A percentile compares a stretch with the other conserved stretches of the same genome.
These are phyloP conservation scores for Isichthys henryi DNA, from an alignment of 2,113 vertebrate species.

Conservation along the genomic window DNA sequence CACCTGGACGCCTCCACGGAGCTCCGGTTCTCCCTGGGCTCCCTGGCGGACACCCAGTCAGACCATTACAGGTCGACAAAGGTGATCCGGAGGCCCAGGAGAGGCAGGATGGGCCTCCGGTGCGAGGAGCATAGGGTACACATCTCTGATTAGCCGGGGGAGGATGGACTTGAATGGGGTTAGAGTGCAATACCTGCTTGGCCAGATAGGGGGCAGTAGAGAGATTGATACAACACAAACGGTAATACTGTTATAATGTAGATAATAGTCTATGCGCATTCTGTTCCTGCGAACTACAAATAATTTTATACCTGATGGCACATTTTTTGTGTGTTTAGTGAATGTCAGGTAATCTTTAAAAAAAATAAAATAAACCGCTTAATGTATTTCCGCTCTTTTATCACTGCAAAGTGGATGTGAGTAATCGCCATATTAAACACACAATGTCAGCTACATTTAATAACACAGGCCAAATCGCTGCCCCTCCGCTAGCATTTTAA, in stretches of 20 bases:
- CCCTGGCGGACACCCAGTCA: conserved; percentile 84
- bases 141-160: background rate
- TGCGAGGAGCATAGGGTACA: conserved; percentile 84
- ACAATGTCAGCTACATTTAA: background rate
- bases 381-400: background rate
- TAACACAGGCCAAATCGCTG: background rate
- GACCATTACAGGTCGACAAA: conserved; percentile 90
- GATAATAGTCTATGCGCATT: background rate
- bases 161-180: background rate
- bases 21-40: conserved; percentile 83
- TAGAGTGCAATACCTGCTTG: background rate
- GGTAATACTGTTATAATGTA: background rate
- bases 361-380: background rate
- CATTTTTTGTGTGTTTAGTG: background rate
- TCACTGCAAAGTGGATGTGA: background rate
- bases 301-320: background rate
- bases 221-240: background rate
- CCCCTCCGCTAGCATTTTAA: background rate
- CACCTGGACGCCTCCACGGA: conserved; percentile 86
- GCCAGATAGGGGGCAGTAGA: background rate
- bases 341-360: background rate
- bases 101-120: conserved; percentile 78
- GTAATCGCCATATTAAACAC: background rate
- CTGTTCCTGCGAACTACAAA: background rate
- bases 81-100: conserved; percentile 80